Base-by-base conservation (phyloP, 1,140 invertebrate species). In the Drosophila murphyi region DNA sequence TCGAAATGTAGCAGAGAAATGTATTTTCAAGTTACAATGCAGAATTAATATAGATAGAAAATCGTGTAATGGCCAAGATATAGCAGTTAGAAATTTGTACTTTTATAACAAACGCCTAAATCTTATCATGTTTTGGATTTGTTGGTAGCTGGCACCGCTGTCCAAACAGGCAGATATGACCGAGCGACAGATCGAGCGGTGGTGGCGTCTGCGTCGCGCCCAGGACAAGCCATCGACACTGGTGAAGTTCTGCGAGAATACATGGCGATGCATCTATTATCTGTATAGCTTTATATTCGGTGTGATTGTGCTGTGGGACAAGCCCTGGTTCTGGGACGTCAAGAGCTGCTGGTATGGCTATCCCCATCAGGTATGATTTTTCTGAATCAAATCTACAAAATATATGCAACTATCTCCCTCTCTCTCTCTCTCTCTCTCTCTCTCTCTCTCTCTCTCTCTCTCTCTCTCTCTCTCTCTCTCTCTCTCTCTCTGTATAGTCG, bases 281-380 rank as follows among this genome's bases (percentile, higher is more conserved):
- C 92, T 95, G 5, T 95, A 94, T 90, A 96, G 96, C 52, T 98
- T 98, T 92, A 93, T 95, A 8, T 98, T 96, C 93, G 98, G 98
- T 10, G 77, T 97, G 32, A 94, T 95, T 81, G 94, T 96, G 70
- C 93, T 99, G 34, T 98, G 97, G 97, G 96, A 98, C 92, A 99
- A 99, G 93, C 94, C 96, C 8, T 99, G 98, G 97, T 94, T 99
- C 73, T 98, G 97, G 97, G 96, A 98, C 87, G 97, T 98, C 52
- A 97, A 96, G 51, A 91, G 97, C 80, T 98, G 97, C 92, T 99
- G 97, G 94, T 96, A 97, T 90, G 95, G 95, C 60, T 97, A 96
- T 92, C 94, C 94, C 2, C 94, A 95, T 92, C 95, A 95, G 93
- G 95, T 95, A 60, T 87, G 83, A 4, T 43, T 61, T 76, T 5